Evolutionary conservation across 2,797 vertebrate genomes (phyloP), one percentile per base, ranked within the genome.

Genomic region (Ceryle rudis): DNA sequence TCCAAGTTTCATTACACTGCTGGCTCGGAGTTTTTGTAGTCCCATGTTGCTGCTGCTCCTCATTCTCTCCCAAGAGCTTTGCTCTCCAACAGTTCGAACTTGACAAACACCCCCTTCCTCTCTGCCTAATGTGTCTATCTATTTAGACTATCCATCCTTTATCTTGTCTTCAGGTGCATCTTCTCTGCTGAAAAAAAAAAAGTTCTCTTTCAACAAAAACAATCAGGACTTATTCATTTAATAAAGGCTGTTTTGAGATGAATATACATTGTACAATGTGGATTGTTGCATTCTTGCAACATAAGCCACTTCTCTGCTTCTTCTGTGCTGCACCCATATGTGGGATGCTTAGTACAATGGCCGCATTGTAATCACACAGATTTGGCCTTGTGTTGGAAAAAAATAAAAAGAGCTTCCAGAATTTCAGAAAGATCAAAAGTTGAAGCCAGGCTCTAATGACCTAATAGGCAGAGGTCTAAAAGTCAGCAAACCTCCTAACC

Each of bases 351-450:
- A 96, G 85, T 96, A 95, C 47, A 93, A 94, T 71, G 83, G 86
- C 75, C 91, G 91, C 95, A 92, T 97, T 89, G 88, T 97, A 70
- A 75, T 91, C 91, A 93, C 87, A 97, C 91, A 97, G 81, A 89
- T 96, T 97, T 92, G 94, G 96, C 89, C 85, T 97, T 97, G 75
- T 96, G 80, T 61, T 93, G 82, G 78, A 92, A 90, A 96, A 93
- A 65, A 83, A 17, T 89, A 93, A 94, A 96, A 91, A 91, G 54
- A 93, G 86, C 64, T 94, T 96, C 95, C 90, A 96, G 96, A 93
- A 94, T 11, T 80, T 85, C 94, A 97, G 96, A 98, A 83, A 93
- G 90, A 95, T 90, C 93, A 97, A 92, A 97, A 89, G 94, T 97
- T 92, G 90, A 95, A 96, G 67, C 31, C 79, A 97, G 75, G 57